phyloP scores from a whole-genome alignment of 2,888 invertebrate species.

The Drosophila stalkeri region DNA sequence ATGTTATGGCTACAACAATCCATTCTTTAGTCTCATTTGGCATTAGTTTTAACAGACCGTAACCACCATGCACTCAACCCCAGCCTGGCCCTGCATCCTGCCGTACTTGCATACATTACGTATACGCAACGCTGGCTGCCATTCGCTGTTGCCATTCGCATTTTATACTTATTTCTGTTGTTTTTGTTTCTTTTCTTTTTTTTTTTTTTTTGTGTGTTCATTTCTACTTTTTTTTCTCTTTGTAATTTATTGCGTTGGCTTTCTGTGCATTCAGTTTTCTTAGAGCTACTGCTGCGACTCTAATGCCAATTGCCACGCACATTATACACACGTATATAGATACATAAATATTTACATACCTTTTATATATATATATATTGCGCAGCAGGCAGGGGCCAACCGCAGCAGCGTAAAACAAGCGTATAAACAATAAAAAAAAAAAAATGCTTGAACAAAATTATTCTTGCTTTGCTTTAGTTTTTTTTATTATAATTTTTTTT shows the following conservation, averaged over 20 bases:
- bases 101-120: conserved; percentile 42
- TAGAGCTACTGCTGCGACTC: conserved; percentile 8
- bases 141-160: conserved; percentile 26
- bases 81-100: neutral
- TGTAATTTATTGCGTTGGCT: conserved; percentile 57
- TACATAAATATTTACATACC: conserved; percentile 4
- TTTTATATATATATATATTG: conserved; percentile 8
- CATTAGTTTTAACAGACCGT: conserved; percentile 19
- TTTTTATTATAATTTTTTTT: conserved; percentile 6
- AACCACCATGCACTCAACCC: neutral
- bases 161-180: neutral
- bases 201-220: neutral
- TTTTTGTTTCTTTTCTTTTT: neutral
- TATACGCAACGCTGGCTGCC: conserved; percentile 51
- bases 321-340: conserved; percentile 7
- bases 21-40: conserved; percentile 30
- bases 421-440: conserved; percentile 53
- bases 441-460: conserved; percentile 52
- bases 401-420: conserved; percentile 12
- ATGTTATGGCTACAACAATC: conserved; percentile 33
- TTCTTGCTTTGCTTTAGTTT: conserved; percentile 9
- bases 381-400: conserved; percentile 9
- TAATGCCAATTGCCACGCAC: conserved; percentile 42
- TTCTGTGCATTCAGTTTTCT: conserved; percentile 24
- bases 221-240: neutral